These are phyloP conservation scores for Brenthis ino DNA, from an alignment of 2,888 invertebrate genomes.

Conservation along the genomic window DNA sequence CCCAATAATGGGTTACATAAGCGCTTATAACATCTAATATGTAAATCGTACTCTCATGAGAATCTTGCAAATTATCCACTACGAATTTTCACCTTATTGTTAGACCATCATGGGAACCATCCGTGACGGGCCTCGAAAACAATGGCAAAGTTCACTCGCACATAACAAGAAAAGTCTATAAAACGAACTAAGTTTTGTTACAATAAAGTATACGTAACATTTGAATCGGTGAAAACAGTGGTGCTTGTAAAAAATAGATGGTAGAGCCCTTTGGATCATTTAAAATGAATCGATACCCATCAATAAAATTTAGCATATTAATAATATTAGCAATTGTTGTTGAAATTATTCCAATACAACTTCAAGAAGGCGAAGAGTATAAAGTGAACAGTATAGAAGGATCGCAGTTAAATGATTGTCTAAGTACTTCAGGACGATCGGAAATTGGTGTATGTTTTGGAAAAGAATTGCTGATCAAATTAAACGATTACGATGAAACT, in stretches of 20 bases:
- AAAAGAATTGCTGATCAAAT: slow-evolving; percentile 84
- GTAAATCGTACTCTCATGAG: slow-evolving; percentile 55
- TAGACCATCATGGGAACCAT: slow-evolving; percentile 64
- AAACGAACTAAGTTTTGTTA: slow-evolving; percentile 64
- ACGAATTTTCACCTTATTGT: slow-evolving; percentile 81
- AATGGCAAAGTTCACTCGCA: slow-evolving; percentile 80
- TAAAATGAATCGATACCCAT: slow-evolving; percentile 19
- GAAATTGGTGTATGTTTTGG: slow-evolving; percentile 86
- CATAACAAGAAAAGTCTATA: slow-evolving; percentile 80
- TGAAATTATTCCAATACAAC: slow-evolving; percentile 65
- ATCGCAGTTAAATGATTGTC: slow-evolving; percentile 68
- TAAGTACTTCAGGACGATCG: slow-evolving; percentile 63
- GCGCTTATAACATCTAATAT: slow-evolving; percentile 56
- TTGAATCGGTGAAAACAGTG: slow-evolving; percentile 58
- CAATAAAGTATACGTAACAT: slow-evolving; percentile 66
- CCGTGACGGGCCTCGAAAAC: slow-evolving; percentile 70
- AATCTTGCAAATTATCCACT: slow-evolving; percentile 67
- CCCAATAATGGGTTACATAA: slow-evolving; percentile 52
- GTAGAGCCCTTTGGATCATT: slow-evolving; percentile 14
- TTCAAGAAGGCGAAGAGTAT: slow-evolving; percentile 68
- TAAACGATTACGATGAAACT: slow-evolving; percentile 85
- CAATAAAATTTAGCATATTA: slow-evolving; percentile 24
- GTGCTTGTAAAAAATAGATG: slow-evolving; percentile 40
- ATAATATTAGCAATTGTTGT: slow-evolving; percentile 46
- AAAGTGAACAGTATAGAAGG: slow-evolving; percentile 61